Conservation (phyloP, 23 tunicate species). For the Aplidium turbinatum region DNA sequence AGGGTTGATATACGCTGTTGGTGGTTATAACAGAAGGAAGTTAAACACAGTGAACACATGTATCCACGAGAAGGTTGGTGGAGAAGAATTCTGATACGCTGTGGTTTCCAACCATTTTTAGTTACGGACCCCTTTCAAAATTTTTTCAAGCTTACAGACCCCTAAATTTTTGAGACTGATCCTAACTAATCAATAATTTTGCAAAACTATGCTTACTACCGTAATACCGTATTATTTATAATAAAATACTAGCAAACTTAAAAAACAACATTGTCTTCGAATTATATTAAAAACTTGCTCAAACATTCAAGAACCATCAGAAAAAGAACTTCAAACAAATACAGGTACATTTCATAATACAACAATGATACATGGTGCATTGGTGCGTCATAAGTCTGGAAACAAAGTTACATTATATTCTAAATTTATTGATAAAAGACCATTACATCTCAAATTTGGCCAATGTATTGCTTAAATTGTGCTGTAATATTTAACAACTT, state of each 20-base stretch:
- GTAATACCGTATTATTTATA: too few species aligned
- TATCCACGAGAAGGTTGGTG: too few species aligned
- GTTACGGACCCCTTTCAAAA: slow-evolving; percentile 6
- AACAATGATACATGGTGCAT: neutral
- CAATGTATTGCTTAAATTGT: slow-evolving; percentile 2
- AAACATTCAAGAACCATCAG: slow-evolving; percentile 4
- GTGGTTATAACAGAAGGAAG: too few species aligned
- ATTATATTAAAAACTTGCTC: neutral
- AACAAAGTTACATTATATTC: neutral
- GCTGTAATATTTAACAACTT: neutral
- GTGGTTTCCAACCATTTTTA: slow-evolving; percentile 2
- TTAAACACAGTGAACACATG: too few species aligned
- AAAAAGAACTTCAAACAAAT: slow-evolving; percentile 3
- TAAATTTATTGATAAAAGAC: neutral
- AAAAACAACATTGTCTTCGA: neutral
- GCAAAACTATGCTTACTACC: neutral
- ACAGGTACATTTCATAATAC: neutral
- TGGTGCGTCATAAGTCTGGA: slow-evolving; percentile 8
- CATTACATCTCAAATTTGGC: slow-evolving; percentile 1
- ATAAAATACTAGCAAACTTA: too few species aligned
- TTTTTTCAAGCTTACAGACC: neutral
- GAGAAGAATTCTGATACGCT: too few species aligned
- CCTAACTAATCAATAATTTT: slow-evolving; percentile 1
- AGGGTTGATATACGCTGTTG: too few species aligned
- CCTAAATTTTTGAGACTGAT: too few species aligned